A percentile compares a stretch with the other conserved stretches of the same genome.
phyloP scores from a whole-genome alignment of 2,888 invertebrate genomes.

The Lochmaea crataegi region DNA sequence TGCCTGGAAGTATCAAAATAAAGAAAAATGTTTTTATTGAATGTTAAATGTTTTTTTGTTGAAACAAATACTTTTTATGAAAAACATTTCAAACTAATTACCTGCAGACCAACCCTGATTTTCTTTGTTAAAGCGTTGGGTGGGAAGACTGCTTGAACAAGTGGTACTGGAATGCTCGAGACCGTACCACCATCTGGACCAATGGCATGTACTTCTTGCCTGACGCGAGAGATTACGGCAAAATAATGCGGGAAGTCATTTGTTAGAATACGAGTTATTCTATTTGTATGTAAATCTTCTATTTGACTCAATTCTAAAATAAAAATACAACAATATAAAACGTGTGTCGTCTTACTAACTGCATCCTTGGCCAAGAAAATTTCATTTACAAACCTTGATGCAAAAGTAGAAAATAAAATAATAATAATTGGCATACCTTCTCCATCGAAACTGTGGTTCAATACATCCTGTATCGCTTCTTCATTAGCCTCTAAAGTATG shows the following conservation, averaged over 20 bases:
- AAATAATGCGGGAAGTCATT: slow-evolving; percentile 99
- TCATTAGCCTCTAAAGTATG: slow-evolving; percentile 89
- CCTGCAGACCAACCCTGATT: slow-evolving; percentile 96
- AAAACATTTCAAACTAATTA: slow-evolving; percentile 55
- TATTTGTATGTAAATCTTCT: slow-evolving; percentile 87
- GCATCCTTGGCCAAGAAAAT: too few relatives aligned
- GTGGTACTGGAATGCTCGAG: slow-evolving; percentile 92
- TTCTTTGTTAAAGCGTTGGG: slow-evolving; percentile 98
- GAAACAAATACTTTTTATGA: background rate
- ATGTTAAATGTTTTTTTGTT: background rate
- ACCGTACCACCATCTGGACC: slow-evolving; percentile 98
- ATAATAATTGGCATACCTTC: slow-evolving; percentile 68
- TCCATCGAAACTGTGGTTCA: slow-evolving; percentile 92
- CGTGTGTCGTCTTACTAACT: background rate
- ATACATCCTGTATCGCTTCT: slow-evolving; percentile 89
- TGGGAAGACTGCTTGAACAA: slow-evolving; percentile 88
- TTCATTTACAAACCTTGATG: too few relatives aligned
- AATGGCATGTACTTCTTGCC: slow-evolving; percentile 97
- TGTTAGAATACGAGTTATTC: slow-evolving; percentile 94
- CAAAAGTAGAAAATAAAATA: background rate
- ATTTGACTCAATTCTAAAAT: slow-evolving; percentile 77
- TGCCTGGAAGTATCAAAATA: slow-evolving; percentile 71
- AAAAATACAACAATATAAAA: background rate
- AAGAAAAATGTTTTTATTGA: background rate
- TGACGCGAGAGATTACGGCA: slow-evolving; percentile 92